Evolutionary conservation across 1,140 invertebrate genomes (phyloP).

Genomic region (Drosophila asahinai): DNA sequence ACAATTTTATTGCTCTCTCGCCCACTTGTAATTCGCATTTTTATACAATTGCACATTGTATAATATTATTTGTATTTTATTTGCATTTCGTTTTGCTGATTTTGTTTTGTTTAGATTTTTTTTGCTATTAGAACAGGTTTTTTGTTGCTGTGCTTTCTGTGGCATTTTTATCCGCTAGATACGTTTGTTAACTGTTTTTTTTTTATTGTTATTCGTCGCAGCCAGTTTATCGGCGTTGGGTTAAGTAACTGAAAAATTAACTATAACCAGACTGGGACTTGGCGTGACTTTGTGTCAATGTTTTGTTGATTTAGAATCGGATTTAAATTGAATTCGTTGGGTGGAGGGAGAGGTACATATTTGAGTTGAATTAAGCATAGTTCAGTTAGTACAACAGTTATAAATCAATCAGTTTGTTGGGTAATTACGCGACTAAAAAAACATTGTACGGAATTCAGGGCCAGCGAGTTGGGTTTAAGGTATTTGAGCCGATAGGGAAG

Average conservation of each 20-base stretch:
- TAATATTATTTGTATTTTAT: conserved; percentile 59
- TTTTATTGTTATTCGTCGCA: conserved; percentile 1
- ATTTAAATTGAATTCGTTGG: conserved; percentile 21
- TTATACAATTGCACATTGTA: conserved; percentile 73
- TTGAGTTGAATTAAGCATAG: conserved; percentile 25
- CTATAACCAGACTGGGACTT: conserved; percentile 28
- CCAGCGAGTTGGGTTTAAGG: conserved; percentile 1
- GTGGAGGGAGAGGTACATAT: not conserved
- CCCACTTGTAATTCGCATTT: conserved; percentile 80
- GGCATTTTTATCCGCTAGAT: conserved; percentile 59
- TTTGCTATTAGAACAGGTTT: conserved; percentile 39
- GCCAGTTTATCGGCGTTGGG: conserved; percentile 9
- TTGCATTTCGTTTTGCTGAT: conserved; percentile 33
- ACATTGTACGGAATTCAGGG: conserved; percentile 20
- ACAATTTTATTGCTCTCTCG: conserved; percentile 52
- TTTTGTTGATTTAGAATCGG: conserved; percentile 32
- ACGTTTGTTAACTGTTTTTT: conserved; percentile 66
- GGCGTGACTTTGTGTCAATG: conserved; percentile 52
- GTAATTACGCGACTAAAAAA: conserved; percentile 20
- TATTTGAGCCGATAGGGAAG: conserved; percentile 4
- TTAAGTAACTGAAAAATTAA: conserved; percentile 47
- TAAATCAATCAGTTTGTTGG: conserved; percentile 43
- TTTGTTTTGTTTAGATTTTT: conserved; percentile 21
- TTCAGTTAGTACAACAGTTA: conserved; percentile 43
- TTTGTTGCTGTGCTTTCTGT: conserved; percentile 20